Conservation (phyloP, 2,797 vertebrate genomes). For the Leuciscus waleckii region DNA sequence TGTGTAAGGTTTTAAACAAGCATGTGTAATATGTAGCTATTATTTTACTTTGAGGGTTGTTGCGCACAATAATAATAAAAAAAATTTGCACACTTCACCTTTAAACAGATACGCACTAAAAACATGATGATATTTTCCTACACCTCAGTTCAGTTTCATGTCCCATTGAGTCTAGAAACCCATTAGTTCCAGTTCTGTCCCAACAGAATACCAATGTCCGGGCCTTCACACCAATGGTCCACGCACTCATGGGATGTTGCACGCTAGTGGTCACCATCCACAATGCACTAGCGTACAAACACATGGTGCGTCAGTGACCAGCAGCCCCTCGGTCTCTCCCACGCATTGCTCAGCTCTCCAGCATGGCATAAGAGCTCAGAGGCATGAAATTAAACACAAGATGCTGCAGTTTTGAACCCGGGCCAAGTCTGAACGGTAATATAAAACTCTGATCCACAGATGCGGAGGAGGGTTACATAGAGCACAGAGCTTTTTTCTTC, state of each 20-base stretch:
- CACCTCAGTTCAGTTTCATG: conserved; percentile 10
- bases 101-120: conserved; percentile 12
- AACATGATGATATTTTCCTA: conserved; percentile 15
- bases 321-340: conserved; percentile 6
- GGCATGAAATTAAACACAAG: conserved; percentile 48
- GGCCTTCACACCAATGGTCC: neutral
- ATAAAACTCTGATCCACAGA: conserved; percentile 15
- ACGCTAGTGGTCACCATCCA: conserved; percentile 12
- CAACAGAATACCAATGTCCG: conserved; percentile 13
- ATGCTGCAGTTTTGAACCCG: conserved; percentile 17
- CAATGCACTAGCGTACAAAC: neutral
- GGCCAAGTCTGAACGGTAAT: conserved; percentile 6
- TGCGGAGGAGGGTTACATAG: conserved; percentile 1
- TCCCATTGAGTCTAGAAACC: conserved; percentile 1
- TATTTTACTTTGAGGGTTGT: neutral
- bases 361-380: conserved; percentile 32
- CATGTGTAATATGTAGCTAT: neutral
- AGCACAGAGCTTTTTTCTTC: neutral
- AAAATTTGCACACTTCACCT: neutral
- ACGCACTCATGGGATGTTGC: neutral
- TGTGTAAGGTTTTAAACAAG: neutral
- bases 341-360: conserved; percentile 10
- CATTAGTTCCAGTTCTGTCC: conserved; percentile 20
- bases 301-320: conserved; percentile 9
- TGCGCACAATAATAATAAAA: neutral